Evolutionary conservation across 2,113 vertebrate species (phyloP).

Genomic region (Craseonycteris thonglongyai): DNA sequence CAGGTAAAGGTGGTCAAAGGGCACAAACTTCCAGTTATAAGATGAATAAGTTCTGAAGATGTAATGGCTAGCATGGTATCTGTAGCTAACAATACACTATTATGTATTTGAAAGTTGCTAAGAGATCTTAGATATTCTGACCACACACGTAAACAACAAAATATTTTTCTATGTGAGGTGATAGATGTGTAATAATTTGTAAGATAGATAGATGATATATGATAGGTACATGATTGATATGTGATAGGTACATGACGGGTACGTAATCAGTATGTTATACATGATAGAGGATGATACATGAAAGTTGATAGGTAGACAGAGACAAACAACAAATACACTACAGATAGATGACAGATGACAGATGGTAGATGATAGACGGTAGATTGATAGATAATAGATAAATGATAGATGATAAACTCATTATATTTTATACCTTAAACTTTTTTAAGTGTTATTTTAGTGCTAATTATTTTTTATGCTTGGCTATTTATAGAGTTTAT

Average conservation of each 20-base stretch:
- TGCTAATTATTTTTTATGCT: neutral
- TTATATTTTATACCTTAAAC: neutral
- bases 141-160: neutral
- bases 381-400: too few relatives aligned
- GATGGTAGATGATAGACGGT: too few relatives aligned
- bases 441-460: neutral
- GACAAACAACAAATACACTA: too few relatives aligned
- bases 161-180: neutral
- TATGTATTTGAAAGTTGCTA: neutral
- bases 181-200: neutral
- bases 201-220: neutral
- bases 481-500: neutral
- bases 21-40: neutral
- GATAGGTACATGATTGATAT: too few relatives aligned
- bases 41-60: neutral
- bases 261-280: too few relatives aligned
- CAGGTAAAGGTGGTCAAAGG: neutral
- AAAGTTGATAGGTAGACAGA: too few relatives aligned
- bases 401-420: too few relatives aligned
- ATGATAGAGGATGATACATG: too few relatives aligned
- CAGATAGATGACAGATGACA: too few relatives aligned
- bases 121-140: neutral
- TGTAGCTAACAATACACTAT: neutral
- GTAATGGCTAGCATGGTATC: neutral
- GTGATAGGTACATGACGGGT: too few relatives aligned